Percentiles rank a stretch among this genome's conserved stretches.
phyloP scores from a whole-genome alignment of 2,113 vertebrate genomes.

The Pongo pygmaeus region DNA sequence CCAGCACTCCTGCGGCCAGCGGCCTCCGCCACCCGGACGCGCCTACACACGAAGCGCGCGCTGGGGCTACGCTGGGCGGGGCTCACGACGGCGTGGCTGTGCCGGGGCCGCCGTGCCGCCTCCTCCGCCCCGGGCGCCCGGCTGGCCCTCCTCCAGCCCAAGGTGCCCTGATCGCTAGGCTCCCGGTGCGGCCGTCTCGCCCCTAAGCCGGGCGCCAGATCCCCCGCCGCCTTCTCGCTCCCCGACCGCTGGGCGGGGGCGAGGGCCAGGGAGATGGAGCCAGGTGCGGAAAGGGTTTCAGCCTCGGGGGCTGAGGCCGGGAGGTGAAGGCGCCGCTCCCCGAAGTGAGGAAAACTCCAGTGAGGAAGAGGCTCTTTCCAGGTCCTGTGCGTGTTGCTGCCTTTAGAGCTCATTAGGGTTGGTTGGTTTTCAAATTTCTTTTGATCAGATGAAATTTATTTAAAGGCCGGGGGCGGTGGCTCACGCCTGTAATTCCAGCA shows the following conservation, averaged over 20 bases:
- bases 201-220: not conserved
- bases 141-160: rapidly evolving
- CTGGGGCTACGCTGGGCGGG: slow-evolving; percentile 32
- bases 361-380: not conserved
- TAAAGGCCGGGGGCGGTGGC: no score
- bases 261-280: not conserved
- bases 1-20: not conserved
- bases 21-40: not conserved
- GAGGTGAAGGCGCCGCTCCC: not conserved
- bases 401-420: not conserved
- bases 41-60: not conserved
- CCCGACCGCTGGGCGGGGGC: rapidly evolving
- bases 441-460: not conserved
- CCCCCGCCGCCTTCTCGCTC: not conserved
- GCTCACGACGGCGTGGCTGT: not conserved
- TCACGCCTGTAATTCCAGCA: no score
- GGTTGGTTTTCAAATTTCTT: slow-evolving; percentile 10
- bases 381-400: not conserved
- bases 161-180: not conserved
- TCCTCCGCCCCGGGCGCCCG: rapidly evolving
- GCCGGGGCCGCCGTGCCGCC: not conserved
- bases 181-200: rapidly evolving
- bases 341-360: not conserved
- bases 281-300: not conserved
- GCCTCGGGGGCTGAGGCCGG: not conserved